Conservation (phyloP, 2,797 vertebrate genomes). For the Setipinna tenuifilis region DNA sequence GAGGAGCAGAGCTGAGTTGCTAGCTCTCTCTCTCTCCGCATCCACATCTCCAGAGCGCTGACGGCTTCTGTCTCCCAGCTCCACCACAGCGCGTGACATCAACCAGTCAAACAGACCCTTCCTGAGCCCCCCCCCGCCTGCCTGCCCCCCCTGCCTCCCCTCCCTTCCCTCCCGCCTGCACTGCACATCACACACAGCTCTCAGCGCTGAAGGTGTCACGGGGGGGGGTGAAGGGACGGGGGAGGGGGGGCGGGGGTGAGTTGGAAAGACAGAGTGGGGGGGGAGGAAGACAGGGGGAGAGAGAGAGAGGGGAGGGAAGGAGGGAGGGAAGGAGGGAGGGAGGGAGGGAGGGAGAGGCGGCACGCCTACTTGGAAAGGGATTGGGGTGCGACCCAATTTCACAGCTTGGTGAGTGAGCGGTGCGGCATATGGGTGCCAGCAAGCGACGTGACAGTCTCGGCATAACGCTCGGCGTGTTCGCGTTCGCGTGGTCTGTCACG, state of each 20-base stretch:
- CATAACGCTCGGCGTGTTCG: slow-evolving; percentile 76
- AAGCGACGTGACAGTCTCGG: slow-evolving; percentile 80
- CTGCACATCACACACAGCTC: slow-evolving; percentile 4
- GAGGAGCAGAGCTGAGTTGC: too few relatives aligned
- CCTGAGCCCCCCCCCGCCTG: not conserved
- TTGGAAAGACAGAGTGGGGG: too few relatives aligned
- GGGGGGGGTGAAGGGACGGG: not conserved
- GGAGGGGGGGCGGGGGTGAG: not conserved
- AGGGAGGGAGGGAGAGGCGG: slow-evolving; percentile 46
- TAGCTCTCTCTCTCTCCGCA: not conserved
- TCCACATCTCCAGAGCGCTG: not conserved
- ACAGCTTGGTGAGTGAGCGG: slow-evolving; percentile 79
- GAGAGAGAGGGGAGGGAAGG: slow-evolving; percentile 41
- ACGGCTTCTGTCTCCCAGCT: not conserved
- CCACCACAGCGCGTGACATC: not conserved
- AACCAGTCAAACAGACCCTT: slow-evolving; percentile 17
- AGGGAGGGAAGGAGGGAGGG: slow-evolving; percentile 5
- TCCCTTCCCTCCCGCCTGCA: not conserved
- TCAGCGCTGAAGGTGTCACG: not conserved
- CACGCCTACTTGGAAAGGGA: slow-evolving; percentile 70
- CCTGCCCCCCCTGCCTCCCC: too few relatives aligned
- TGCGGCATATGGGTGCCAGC: slow-evolving; percentile 79
- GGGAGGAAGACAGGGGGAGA: not conserved
- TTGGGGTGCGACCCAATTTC: slow-evolving; percentile 84
- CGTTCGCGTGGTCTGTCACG: slow-evolving; percentile 79